A percentile compares a stretch with the other conserved stretches of the same genome.
phyloP scores from a whole-genome alignment of 2,888 invertebrate species.

The Habrosyne pyritoides region DNA sequence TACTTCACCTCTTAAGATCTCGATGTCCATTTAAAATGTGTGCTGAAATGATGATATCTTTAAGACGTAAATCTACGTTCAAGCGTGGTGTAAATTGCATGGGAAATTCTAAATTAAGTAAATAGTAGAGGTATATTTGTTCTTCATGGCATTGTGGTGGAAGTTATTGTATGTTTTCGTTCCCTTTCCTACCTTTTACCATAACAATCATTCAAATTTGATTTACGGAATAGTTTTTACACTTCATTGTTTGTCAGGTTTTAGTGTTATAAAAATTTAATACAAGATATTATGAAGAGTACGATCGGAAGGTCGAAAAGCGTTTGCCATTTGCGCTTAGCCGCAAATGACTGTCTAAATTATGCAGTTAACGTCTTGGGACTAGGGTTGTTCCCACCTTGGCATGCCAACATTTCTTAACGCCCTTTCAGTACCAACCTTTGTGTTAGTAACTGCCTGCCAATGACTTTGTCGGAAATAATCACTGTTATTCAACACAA shows the following conservation, averaged over 20 bases:
- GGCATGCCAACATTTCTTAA: constrained; percentile 10
- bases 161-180: background rate
- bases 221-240: no score
- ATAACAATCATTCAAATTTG: no score
- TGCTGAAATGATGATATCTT: constrained; percentile 3
- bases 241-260: no score
- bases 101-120: background rate
- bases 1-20: constrained; percentile 7
- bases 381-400: constrained; percentile 38
- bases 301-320: constrained; percentile 40
- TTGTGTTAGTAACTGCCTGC: constrained; percentile 20
- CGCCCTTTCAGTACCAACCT: constrained; percentile 46
- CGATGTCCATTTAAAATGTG: constrained; percentile 3
- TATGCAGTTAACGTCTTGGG: constrained; percentile 64
- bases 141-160: background rate
- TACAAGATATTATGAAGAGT: background rate
- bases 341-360: constrained; percentile 69
- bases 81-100: background rate
- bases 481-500: constrained; percentile 4
- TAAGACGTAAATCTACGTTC: background rate
- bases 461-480: constrained; percentile 7
- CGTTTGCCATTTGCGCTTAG: constrained; percentile 60
- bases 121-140: background rate
- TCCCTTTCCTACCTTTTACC: no score
- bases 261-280: no score